Base-by-base conservation (phyloP, 2,888 invertebrate genomes). In the Gnatocerus cornutus region DNA sequence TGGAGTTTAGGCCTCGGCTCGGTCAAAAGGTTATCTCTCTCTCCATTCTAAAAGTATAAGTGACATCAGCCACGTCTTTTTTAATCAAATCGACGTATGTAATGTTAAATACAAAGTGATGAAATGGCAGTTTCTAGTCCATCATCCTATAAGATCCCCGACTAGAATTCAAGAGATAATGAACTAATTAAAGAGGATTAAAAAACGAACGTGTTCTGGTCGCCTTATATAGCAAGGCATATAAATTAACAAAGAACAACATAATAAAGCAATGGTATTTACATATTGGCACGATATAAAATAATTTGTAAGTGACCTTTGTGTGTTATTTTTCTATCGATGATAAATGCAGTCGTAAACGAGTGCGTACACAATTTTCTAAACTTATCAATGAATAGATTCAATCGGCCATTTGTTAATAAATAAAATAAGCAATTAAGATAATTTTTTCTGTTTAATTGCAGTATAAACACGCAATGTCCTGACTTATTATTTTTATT, bases 401-500 rank as follows among this genome's bases (percentile, higher is more conserved):
- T 68, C 67, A 71, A 59, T 45, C 59, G 59, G 59, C 59, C 59
- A 14, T 59, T 59, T 59, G 59, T 45, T 46, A 59, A 59, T 59
- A 59, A 59, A 67, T 69, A 69, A 68, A 73, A 67, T 56, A 29
- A 48, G 64, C 67, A 33, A 73, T 73, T 71, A 70, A 71, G 73
- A 73, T 73, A 73, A 71, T 71, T 73, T 69, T 68, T 73, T 71
- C 50, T 70, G 58, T 56, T 68, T 73, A 69, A 71, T 73, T 73
- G 69, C 69, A 69, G 43, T 72, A 63, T 73, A 73, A 73, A 73
- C 71, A 73, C 61, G 65, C 71, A 68, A 73, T 71, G 55, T 68
- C 58, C 59, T 70, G 70, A 73, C 72, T 69, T 72, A 72, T 71
- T 72, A 72, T 71, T 74, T 71, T 69, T 72, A 72, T 71, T 74